Evolutionary conservation across 2,113 vertebrate genomes (phyloP).

Genomic region (Bos javanicus): DNA sequence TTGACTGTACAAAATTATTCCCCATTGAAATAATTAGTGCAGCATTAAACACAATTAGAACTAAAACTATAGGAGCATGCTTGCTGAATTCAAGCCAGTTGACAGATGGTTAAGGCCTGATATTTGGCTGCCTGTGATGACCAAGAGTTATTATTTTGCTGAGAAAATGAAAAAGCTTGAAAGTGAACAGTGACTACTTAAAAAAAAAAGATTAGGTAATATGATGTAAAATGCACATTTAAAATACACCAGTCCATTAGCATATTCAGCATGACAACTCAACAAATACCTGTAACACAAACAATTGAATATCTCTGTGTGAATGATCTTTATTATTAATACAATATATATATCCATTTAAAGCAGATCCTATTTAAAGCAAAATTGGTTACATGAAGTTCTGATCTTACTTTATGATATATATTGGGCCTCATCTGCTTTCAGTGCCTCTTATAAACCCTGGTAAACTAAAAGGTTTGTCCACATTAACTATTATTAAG

Average conservation of each 20-base stretch:
- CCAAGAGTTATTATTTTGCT: slow-evolving; percentile 85
- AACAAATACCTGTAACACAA: background rate
- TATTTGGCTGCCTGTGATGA: slow-evolving; percentile 84
- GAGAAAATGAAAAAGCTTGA: slow-evolving; percentile 80
- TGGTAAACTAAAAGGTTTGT: slow-evolving; percentile 44
- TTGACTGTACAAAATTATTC: slow-evolving; percentile 93
- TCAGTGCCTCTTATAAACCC: background rate
- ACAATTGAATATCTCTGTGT: background rate
- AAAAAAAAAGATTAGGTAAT: slow-evolving; percentile 54
- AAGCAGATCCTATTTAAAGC: background rate
- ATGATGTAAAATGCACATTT: slow-evolving; percentile 63
- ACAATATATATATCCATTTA: background rate
- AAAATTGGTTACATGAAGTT: background rate
- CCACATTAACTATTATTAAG: slow-evolving; percentile 15
- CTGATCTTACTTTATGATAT: slow-evolving; percentile 8
- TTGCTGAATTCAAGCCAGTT: slow-evolving; percentile 87
- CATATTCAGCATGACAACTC: slow-evolving; percentile 38
- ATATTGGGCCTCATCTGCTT: background rate
- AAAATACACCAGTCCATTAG: slow-evolving; percentile 29
- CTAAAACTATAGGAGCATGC: slow-evolving; percentile 87
- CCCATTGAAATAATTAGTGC: slow-evolving; percentile 95
- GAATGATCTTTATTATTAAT: background rate
- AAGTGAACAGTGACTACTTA: slow-evolving; percentile 61
- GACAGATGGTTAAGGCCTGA: slow-evolving; percentile 90
- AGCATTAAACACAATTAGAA: slow-evolving; percentile 93